These are phyloP conservation scores for Pseudococcus viburni DNA, from an alignment of 2,888 invertebrate genomes.

Conservation along the genomic window DNA sequence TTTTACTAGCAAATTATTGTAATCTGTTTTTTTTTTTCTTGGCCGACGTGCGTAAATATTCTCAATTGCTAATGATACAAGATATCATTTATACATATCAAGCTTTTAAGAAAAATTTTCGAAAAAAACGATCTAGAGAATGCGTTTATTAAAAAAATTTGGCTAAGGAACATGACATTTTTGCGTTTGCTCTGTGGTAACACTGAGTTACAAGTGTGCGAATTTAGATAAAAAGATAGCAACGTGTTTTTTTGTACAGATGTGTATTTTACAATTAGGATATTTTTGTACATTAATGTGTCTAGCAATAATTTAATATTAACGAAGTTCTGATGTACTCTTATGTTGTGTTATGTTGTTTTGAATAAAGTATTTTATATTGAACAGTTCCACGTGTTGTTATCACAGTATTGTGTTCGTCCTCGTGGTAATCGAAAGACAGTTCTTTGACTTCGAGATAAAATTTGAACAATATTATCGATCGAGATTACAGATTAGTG, in stretches of 20 bases:
- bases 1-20: conserved; percentile 35
- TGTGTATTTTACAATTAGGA: conserved; percentile 45
- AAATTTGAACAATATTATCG: neutral
- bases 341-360: conserved; percentile 50
- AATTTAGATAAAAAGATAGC: neutral
- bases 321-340: conserved; percentile 52
- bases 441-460: neutral
- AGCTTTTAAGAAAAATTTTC: conserved; percentile 14
- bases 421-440: neutral
- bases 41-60: conserved; percentile 48
- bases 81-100: conserved; percentile 58
- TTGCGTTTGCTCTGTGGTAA: neutral
- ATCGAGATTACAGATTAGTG: no score
- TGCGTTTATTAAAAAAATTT: neutral
- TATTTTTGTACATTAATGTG: conserved; percentile 58
- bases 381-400: neutral
- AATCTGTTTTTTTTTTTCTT: neutral
- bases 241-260: conserved; percentile 43
- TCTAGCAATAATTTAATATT: conserved; percentile 54
- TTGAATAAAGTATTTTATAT: conserved; percentile 57
- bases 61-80: conserved; percentile 45
- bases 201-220: neutral
- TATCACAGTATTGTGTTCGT: neutral
- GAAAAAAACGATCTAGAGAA: neutral
- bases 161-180: neutral